Base-by-base conservation (phyloP, 2,113 vertebrate species). In the Phalacrocorax aristotelis region DNA sequence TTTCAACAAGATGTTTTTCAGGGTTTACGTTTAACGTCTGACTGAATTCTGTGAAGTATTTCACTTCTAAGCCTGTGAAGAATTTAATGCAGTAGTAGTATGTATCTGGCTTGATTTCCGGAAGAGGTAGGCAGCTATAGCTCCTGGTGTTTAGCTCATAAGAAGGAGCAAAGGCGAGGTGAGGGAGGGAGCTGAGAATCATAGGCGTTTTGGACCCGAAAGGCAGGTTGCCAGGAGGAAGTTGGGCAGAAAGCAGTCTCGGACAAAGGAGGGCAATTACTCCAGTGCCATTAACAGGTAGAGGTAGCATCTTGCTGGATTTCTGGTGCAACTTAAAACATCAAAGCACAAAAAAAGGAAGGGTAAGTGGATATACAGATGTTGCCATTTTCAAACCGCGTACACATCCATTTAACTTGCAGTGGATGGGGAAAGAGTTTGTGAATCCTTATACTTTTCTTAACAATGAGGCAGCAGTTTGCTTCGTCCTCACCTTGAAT, bases 1-100 rank as follows among this genome's bases (percentile, higher is more conserved):
- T 23, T 26, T 29, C 57, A 15, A 1, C 13, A 8, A 11, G 16
- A 0, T 65, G 36, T 3, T 83, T 89, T 42, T 10, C 46, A 13
- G 61, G 21, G 10, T 19, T 57, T 32, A 0, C 5, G 12, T 46
- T 55, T 25, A 6, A 16, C 3, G 27, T 30, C 23, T 21, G 10
- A 5, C 27, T 14, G 32, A 68, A 21, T 38, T 38, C 48, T 23
- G 30, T 11, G 22, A 58, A 36, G n/a, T n/a, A 1, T 25, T 49
- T 60, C 15, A 17, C 7, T 7, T 20, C 4, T 30, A 23, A 42
- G 26, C 4, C n/a, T 14, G 10, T 25, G 69, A 14, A 18, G 51
- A 70, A 8, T 9, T 0, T 1, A 1, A 18, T 23, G 27, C 2
- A 4, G n/a, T 6, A 13, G 9, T 11, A 4, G 14, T 4, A 1